Conservation (phyloP, 2,113 vertebrate species). For the Ondatra zibethicus region DNA sequence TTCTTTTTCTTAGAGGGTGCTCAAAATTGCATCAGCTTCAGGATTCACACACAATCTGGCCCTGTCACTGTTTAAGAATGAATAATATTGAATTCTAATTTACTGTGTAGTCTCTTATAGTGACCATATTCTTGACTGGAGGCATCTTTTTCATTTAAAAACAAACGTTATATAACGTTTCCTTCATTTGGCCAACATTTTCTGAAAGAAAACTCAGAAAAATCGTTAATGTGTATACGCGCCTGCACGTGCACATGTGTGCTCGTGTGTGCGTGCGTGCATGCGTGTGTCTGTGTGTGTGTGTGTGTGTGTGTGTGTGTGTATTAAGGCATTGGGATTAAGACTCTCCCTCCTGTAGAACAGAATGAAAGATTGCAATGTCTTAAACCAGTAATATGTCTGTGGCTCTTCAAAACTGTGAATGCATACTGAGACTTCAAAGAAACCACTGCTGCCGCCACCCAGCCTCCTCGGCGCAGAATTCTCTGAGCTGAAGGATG, state of each 20-base stretch:
- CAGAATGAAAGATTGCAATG: background rate
- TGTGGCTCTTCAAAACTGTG: background rate
- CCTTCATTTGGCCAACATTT: background rate
- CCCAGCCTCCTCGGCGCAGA: background rate
- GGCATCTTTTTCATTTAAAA: conserved; percentile 36
- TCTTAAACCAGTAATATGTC: background rate
- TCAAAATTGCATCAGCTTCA: background rate
- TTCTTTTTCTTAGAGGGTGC: background rate
- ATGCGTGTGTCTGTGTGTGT: background rate
- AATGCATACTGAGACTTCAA: conserved; percentile 13
- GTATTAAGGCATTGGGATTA: background rate
- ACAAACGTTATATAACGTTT: background rate
- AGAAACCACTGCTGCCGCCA: background rate
- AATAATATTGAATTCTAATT: conserved; percentile 8
- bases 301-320: background rate
- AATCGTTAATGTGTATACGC: background rate
- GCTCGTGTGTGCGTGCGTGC: rapidly evolving
- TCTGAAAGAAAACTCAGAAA: background rate
- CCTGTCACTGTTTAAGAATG: background rate
- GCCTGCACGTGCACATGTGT: rapidly evolving
- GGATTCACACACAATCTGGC: background rate
- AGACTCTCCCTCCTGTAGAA: background rate
- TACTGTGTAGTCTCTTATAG: background rate
- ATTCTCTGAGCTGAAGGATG: background rate
- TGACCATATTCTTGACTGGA: background rate